Conservation (phyloP, 2,888 invertebrate species). For the Oscheius sp. region DNA sequence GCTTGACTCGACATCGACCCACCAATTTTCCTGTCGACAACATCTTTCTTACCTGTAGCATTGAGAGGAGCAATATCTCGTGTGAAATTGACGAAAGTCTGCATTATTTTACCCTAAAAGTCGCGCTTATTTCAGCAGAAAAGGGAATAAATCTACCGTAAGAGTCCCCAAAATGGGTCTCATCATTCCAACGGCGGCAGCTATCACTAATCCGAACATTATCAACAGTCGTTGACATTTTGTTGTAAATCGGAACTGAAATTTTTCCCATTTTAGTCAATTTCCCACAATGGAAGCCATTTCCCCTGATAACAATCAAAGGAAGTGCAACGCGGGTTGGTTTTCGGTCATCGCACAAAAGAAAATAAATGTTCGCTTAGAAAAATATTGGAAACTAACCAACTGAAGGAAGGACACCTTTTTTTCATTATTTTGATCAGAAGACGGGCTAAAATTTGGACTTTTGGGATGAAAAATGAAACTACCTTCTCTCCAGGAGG, state of each 20-base stretch:
- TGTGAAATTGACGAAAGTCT: constrained; percentile 17
- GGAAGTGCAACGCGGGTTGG: not conserved
- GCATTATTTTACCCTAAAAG: not conserved
- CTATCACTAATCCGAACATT: not conserved
- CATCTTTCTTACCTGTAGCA: constrained; percentile 1
- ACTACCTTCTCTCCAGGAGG: not conserved
- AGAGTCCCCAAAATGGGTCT: not conserved
- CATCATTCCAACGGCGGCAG: not conserved
- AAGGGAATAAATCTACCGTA: not conserved
- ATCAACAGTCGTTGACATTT: not conserved
- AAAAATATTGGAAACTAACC: not conserved
- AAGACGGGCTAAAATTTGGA: not conserved
- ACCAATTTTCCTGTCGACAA: no score
- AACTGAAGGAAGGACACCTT: constrained; percentile 15
- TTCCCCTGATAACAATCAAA: not conserved
- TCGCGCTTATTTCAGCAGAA: not conserved
- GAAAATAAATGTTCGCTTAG: not conserved
- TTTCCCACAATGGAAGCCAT: not conserved
- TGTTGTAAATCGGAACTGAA: constrained; percentile 6
- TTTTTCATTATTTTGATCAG: not conserved
- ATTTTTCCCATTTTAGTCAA: constrained; percentile 6
- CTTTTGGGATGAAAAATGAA: not conserved
- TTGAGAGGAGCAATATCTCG: not conserved
- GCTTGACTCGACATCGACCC: no score
- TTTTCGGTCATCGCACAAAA: no score